Evolutionary conservation across 1,140 invertebrate genomes (phyloP), one percentile per base, ranked within the genome.

Genomic region (Diabrotica undecimpunctata): DNA sequence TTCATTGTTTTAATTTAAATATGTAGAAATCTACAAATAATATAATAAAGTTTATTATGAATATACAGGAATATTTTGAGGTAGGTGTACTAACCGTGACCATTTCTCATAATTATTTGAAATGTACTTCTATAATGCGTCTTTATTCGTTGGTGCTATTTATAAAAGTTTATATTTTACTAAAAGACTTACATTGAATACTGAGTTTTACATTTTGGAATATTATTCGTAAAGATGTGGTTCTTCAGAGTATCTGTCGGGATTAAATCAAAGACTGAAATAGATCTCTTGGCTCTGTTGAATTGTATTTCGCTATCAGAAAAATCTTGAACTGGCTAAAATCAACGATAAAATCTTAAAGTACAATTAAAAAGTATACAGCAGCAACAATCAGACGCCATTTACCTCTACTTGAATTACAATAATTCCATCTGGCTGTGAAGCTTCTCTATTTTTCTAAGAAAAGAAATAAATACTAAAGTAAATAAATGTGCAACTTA

Each of bases 201-300:
- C n/a, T 64, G 67, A n/a, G 64, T 66, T 64, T 60, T 46, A 46
- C n/a, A 10, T 46, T n/a, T 69, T 37, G 67, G 54, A n/a, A 61
- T 39, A 55, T n/a, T n/a, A n/a, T 37, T 63, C 5, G 53, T 59
- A 54, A 11, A n/a, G 12, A 57, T 53, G 12, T 69, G 55, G 13
- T 6, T 46, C 39, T 37, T 46, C 13, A 69, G n/a, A 54, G 56
- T 53, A 3, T 69, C 64, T 5, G 36, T 63, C 52, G 67, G 67
- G 7, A 69, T 58, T 25, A 69, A 63, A 57, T 69, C 67, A 52
- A 58, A 69, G 51, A 69, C 67, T 0, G 67, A 59, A 13, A 69
- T 53, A 38, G 14, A 25, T 46, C 55, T 56, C 38, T 57, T 52
- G 8, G 38, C 13, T 25, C 35, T 57, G 14, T 9, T 41, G 38